A percentile compares a stretch with the other conserved stretches of the same genome.
phyloP scores from a whole-genome alignment of 2,888 invertebrate genomes.

The Ormia ochracea region DNA sequence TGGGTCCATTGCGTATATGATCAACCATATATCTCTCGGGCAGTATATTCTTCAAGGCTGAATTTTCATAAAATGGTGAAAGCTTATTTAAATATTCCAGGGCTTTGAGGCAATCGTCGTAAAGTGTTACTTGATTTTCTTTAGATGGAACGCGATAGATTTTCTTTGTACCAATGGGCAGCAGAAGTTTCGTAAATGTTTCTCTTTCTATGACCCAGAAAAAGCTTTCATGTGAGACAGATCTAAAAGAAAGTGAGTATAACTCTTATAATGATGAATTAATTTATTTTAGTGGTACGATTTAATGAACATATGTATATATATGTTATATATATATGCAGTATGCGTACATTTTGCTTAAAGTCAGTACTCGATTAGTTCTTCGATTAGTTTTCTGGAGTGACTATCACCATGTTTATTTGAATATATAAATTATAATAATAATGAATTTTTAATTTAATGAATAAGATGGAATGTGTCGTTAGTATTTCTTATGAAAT shows the following conservation, averaged over 20 bases:
- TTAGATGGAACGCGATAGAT: constrained; percentile 69
- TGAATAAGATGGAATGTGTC: too few species aligned
- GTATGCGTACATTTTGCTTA: too few species aligned
- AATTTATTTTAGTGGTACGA: too few species aligned
- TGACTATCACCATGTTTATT: too few species aligned
- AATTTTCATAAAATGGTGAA: constrained; percentile 70
- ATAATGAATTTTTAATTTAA: too few species aligned
- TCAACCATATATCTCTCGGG: constrained; percentile 73
- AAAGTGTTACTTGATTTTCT: constrained; percentile 72
- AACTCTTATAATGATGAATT: too few species aligned
- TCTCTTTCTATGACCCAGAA: constrained; percentile 74
- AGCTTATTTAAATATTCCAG: constrained; percentile 70
- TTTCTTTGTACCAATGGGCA: constrained; percentile 73
- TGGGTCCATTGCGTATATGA: constrained; percentile 74
- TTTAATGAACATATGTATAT: too few species aligned
- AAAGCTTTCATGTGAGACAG: constrained; percentile 56
- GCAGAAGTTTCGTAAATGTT: constrained; percentile 69
- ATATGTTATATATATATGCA: too few species aligned
- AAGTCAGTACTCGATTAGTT: too few species aligned
- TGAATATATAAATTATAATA: too few species aligned
- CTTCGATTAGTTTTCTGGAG: too few species aligned
- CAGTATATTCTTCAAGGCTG: constrained; percentile 67
- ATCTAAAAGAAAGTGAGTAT: constrained; percentile 48
- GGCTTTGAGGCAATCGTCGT: constrained; percentile 73
- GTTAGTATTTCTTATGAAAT: too few species aligned